A percentile compares a stretch with the other conserved stretches of the same genome.
phyloP scores from a whole-genome alignment of 2,113 vertebrate species.

The Mellivora capensis region DNA sequence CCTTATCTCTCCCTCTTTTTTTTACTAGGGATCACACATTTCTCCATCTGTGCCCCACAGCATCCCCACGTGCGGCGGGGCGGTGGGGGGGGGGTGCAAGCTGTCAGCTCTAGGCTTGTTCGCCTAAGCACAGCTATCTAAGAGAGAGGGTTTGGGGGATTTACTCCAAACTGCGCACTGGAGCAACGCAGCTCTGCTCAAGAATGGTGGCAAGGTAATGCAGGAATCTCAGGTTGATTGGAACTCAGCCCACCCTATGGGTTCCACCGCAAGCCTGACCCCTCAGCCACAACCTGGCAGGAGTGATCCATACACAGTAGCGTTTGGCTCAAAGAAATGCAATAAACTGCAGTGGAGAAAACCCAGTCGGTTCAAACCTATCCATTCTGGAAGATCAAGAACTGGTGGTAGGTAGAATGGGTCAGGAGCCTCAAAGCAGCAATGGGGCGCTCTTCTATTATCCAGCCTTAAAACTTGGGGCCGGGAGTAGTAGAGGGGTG shows the following conservation, averaged over 20 bases:
- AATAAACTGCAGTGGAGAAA: not conserved
- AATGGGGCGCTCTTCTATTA: not conserved
- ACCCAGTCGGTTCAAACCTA: not conserved
- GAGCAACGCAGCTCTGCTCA: not conserved
- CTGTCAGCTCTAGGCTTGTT: not conserved
- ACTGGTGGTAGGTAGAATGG: not conserved
- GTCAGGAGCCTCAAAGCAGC: not conserved
- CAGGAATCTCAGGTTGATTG: fast-evolving
- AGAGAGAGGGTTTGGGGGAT: not conserved
- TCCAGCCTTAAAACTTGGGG: not conserved
- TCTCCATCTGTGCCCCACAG: not conserved
- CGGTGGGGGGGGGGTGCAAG: too few species aligned
- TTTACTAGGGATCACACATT: not conserved
- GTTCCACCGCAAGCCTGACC: not conserved
- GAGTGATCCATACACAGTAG: not conserved
- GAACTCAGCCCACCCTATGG: not conserved
- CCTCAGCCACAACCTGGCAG: not conserved
- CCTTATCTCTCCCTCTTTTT: not conserved
- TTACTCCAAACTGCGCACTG: not conserved
- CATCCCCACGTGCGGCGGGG: too few species aligned
- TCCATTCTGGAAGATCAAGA: not conserved
- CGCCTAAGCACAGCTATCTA: not conserved
- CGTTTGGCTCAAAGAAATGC: slow-evolving; percentile 23
- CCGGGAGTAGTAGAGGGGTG: not conserved
- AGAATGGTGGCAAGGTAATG: too few species aligned